Conservation (phyloP, 2,113 vertebrate species). For the Romanogobio albipinnatus region DNA sequence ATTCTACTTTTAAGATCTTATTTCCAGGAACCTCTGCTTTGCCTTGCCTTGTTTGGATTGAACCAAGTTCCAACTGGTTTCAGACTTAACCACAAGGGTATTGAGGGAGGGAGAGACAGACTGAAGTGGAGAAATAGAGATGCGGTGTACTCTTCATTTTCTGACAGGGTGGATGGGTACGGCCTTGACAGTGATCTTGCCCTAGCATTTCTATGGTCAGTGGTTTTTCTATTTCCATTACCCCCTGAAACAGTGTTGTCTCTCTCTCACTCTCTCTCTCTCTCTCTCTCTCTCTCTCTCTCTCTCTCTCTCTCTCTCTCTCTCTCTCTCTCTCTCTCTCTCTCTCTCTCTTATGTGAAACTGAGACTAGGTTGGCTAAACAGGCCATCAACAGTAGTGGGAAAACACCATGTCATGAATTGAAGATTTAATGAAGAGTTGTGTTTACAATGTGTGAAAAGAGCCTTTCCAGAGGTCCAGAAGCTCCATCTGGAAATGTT, state of each 20-base stretch:
- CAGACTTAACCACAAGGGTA: conserved; percentile 42
- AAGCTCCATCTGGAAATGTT: conserved; percentile 2
- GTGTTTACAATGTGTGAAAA: conserved; percentile 28
- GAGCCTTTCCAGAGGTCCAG: background rate
- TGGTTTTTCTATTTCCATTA: conserved; percentile 32
- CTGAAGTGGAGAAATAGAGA: conserved; percentile 18
- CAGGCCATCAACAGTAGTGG: background rate
- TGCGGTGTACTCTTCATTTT: background rate
- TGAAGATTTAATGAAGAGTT: background rate
- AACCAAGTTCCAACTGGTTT: conserved; percentile 41
- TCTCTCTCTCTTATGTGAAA: background rate
- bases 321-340: too few relatives aligned
- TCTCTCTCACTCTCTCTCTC: too few relatives aligned
- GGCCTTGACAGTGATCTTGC: conserved; percentile 23
- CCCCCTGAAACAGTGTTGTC: conserved; percentile 14
- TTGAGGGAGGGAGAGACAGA: conserved; percentile 1
- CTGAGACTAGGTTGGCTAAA: background rate
- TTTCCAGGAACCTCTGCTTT: conserved; percentile 24
- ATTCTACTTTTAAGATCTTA: conserved; percentile 25
- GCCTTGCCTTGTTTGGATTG: conserved; percentile 7
- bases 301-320: too few relatives aligned
- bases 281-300: too few relatives aligned
- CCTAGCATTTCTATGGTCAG: conserved; percentile 25
- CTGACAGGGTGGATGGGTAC: background rate
- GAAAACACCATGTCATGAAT: background rate